Evolutionary conservation across 2,888 invertebrate species (phyloP), one percentile per base, ranked within the genome.

Genomic region (Ormyrus rosae): DNA sequence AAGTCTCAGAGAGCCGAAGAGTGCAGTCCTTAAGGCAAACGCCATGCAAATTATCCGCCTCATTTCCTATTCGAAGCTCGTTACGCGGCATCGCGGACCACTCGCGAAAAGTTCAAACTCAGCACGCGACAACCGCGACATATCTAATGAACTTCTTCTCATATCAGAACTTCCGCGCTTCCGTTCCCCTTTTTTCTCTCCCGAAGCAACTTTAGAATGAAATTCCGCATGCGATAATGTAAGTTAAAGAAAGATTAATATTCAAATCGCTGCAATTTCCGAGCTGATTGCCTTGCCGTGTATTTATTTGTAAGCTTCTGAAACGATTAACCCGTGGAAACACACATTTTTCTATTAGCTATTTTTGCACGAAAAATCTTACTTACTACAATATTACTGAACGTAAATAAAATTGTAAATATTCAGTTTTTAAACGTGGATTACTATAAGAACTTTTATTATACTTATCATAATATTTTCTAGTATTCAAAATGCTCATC

Each of bases 11-110:
- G 34, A 53, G 53, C 13, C 11, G 64, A 8, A 45, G 61, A 76
- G 56, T 45, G 65, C 63, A 69, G 68, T 75, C 63, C 84, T 83
- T 74, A 82, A 82, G 81, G 78, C 82, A 73, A 77, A 81, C 81
- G 83, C 84, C 75, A 84, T 85, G 85, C 83, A 84, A 85, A 85
- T 85, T 84, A 82, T 83, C 78, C 81, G 81, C 74, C 83, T 84
- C 81, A 83, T 84, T 85, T 82, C 77, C 83, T 84, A 84, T 84
- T 84, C 83, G 83, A 82, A 83, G 81, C 83, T 84, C 84, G 84
- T 85, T 84, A 84, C 77, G 72, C 81, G 78, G 56, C 82, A 81
- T 72, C 48, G 48, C 45, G 61, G 69, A 60, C 75, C 73, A 78
- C 68, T 75, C 72, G 75, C 65, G 68, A 75, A 82, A 82, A 82